Conservation (phyloP, 2,888 invertebrate genomes). For the Archips crataeganus region DNA sequence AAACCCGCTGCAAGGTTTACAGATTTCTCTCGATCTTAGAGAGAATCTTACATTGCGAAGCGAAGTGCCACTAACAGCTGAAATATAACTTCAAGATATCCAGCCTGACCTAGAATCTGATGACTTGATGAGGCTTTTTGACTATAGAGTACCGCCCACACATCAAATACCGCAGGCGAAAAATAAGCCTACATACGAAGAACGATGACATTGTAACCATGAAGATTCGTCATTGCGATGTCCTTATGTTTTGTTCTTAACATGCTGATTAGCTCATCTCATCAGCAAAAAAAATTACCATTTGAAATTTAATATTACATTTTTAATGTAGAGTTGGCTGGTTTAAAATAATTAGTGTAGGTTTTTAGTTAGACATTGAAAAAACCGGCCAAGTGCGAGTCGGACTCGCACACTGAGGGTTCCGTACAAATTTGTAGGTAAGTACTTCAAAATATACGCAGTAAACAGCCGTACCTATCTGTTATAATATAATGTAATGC, state of each 20-base stretch:
- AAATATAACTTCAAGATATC: conserved; percentile 8
- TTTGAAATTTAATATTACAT: background rate
- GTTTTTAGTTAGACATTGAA: background rate
- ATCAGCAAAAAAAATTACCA: conserved; percentile 2
- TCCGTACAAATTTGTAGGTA: no score
- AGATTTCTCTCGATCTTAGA: conserved; percentile 14
- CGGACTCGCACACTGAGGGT: no score
- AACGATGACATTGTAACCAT: background rate
- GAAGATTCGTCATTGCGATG: conserved; percentile 15
- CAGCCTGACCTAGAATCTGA: background rate
- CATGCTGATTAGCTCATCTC: conserved; percentile 17
- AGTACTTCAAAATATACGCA: no score
- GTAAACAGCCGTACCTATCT: no score
- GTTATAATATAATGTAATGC: no score
- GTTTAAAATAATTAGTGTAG: background rate
- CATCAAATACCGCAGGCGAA: conserved; percentile 15
- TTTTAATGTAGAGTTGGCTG: background rate
- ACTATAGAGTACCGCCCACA: conserved; percentile 23
- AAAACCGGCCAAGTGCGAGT: background rate
- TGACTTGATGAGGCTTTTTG: conserved; percentile 14
- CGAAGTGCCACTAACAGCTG: conserved; percentile 9
- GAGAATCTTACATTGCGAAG: conserved; percentile 1
- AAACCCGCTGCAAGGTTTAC: conserved; percentile 23
- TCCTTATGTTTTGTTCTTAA: conserved; percentile 7
- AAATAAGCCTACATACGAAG: conserved; percentile 5